A percentile compares a stretch with the other conserved stretches of the same genome.
phyloP scores from a whole-genome alignment of 2,888 invertebrate genomes.

The Morpho helenor region DNA sequence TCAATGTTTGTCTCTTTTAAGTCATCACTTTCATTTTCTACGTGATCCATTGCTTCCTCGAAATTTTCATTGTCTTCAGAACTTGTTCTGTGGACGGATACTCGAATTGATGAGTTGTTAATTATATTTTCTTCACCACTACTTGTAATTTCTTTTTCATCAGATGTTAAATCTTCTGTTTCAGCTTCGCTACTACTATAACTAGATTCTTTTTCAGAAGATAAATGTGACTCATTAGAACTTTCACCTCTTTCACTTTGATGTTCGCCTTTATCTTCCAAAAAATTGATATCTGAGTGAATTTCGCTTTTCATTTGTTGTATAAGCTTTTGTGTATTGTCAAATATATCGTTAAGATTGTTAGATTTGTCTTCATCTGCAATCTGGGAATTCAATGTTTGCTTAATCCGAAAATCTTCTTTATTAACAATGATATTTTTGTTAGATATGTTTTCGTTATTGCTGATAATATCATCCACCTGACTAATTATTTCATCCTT shows the following conservation, averaged over 20 bases:
- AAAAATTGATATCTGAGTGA: constrained; percentile 78
- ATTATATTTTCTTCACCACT: constrained; percentile 36
- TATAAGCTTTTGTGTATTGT: constrained; percentile 80
- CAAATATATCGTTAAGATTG: constrained; percentile 76
- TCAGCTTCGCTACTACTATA: constrained; percentile 46
- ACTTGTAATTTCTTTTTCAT: constrained; percentile 53
- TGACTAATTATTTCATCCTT: not conserved
- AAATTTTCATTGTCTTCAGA: constrained; percentile 72
- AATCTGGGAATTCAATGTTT: constrained; percentile 2
- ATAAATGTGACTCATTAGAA: constrained; percentile 45
- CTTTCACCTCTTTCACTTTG: constrained; percentile 66
- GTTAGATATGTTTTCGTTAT: not conserved
- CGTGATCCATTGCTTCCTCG: constrained; percentile 71
- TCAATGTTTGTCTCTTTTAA: constrained; percentile 63
- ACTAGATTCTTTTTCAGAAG: constrained; percentile 65
- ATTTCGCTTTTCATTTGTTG: constrained; percentile 84
- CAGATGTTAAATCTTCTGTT: constrained; percentile 58
- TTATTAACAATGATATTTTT: not conserved
- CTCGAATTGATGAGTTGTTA: constrained; percentile 20
- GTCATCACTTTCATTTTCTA: constrained; percentile 57
- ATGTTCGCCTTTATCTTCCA: constrained; percentile 61
- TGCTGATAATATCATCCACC: not conserved
- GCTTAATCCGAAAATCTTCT: not conserved
- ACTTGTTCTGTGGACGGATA: constrained; percentile 47
- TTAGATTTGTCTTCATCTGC: constrained; percentile 47